A percentile compares a stretch with the other conserved stretches of the same genome.
These are phyloP conservation scores for honey bee (Apis mellifera) DNA, from an alignment of 1,140 invertebrate genomes.

Conservation along the genomic window DNA sequence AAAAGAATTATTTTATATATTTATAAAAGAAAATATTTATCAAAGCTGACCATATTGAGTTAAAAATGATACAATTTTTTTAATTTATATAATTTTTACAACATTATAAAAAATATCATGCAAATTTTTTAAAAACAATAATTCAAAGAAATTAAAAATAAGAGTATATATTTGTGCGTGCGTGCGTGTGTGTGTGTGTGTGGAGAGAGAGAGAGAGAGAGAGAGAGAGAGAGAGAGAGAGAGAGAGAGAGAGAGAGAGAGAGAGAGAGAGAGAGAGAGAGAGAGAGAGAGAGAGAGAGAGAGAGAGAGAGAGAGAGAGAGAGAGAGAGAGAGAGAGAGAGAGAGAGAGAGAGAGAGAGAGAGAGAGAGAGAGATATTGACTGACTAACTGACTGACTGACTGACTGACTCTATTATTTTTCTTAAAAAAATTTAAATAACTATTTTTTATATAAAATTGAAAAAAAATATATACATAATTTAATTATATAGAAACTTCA, in stretches of 20 bases:
- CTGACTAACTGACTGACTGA: no score
- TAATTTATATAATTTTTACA: conserved; percentile 15
- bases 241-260: no score
- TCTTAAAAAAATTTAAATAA: conserved; percentile 6
- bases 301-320: no score
- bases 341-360: no score
- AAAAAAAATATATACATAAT: not conserved
- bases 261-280: no score
- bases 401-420: not conserved
- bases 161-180: not conserved
- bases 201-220: no score
- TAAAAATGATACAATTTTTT: conserved; percentile 6
- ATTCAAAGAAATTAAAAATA: conserved; percentile 4
- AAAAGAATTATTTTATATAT: not conserved
- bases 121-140: conserved; percentile 28
- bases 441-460: conserved; percentile 3
- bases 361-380: no score
- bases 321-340: no score
- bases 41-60: not conserved
- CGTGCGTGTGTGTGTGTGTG: no score
- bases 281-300: no score
- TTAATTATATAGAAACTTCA: not conserved
- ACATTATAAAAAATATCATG: conserved; percentile 24
- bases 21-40: not conserved
- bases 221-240: no score